Evolutionary conservation across 1,140 invertebrate species (phyloP).

Genomic region (Drosophila pruinosa): DNA sequence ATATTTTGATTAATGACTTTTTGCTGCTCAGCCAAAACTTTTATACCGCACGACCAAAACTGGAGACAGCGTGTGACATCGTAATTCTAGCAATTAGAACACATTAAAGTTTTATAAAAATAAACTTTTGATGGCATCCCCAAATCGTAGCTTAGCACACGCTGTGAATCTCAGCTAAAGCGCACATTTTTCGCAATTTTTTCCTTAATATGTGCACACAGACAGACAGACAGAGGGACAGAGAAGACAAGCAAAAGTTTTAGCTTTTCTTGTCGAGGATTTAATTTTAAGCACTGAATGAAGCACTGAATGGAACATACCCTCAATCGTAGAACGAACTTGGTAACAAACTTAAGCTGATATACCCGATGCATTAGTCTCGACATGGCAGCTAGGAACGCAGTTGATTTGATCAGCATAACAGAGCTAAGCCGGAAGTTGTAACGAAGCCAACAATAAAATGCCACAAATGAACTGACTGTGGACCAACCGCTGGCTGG

Average conservation of each 20-base stretch:
- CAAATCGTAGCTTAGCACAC: slow-evolving; percentile 50
- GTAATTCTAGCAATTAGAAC: slow-evolving; percentile 62
- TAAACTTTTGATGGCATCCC: slow-evolving; percentile 31
- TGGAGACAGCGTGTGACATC: slow-evolving; percentile 1
- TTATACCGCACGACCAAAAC: not conserved
- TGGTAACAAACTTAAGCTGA: not conserved
- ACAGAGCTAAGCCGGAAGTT: slow-evolving; percentile 34
- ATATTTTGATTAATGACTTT: slow-evolving; percentile 51
- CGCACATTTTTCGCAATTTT: slow-evolving; percentile 13
- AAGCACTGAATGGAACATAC: not conserved
- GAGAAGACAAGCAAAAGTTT: slow-evolving; percentile 11
- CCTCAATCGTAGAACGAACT: no score
- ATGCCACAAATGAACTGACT: slow-evolving; percentile 26
- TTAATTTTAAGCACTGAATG: not conserved
- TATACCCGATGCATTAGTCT: not conserved
- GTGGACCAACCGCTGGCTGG: not conserved
- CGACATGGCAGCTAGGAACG: slow-evolving; percentile 12
- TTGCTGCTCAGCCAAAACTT: slow-evolving; percentile 31
- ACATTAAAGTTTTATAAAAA: slow-evolving; percentile 72
- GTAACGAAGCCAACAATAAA: slow-evolving; percentile 35
- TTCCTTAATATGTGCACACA: not conserved
- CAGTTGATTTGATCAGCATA: slow-evolving; percentile 46
- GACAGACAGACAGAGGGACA: not conserved
- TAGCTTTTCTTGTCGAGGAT: slow-evolving; percentile 4
- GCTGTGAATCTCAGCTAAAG: slow-evolving; percentile 18